Evolutionary conservation across 2,797 vertebrate genomes (phyloP).

Genomic region (Sebastes nivosus): DNA sequence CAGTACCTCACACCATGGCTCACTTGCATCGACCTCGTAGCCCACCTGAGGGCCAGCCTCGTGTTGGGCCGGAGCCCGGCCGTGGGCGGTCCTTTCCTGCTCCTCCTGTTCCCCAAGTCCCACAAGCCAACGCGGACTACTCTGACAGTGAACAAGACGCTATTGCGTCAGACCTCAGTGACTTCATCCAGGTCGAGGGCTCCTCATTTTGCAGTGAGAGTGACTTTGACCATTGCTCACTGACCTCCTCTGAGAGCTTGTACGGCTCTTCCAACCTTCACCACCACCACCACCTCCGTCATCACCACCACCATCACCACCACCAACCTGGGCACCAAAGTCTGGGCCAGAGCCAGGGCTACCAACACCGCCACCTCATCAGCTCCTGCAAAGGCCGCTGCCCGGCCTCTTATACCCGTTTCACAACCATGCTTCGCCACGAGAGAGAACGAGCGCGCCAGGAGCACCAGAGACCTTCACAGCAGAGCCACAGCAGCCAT

Average conservation of each 20-base stretch:
- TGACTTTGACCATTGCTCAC: conserved; percentile 96
- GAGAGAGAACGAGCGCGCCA: conserved; percentile 93
- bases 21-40: conserved; percentile 75
- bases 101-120: conserved; percentile 57
- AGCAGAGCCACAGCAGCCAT: conserved; percentile 67
- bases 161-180: conserved; percentile 93
- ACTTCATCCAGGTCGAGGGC: conserved; percentile 95
- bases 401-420: conserved; percentile 95
- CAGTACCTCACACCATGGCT: conserved; percentile 52
- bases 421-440: conserved; percentile 96
- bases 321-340: conserved; percentile 90
- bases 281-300: conserved; percentile 83
- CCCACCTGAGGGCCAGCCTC: conserved; percentile 85
- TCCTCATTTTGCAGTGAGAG: conserved; percentile 99
- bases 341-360: conserved; percentile 86
- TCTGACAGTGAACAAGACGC: conserved; percentile 96
- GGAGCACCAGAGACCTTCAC: conserved; percentile 81
- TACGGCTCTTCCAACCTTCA: conserved; percentile 83
- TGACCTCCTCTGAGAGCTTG: conserved; percentile 96
- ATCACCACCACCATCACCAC: conserved; percentile 85
- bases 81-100: conserved; percentile 52
- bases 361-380: conserved; percentile 91
- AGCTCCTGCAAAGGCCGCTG: conserved; percentile 97
- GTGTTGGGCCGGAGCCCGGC: conserved; percentile 81
- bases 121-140: conserved; percentile 80